Conservation (phyloP, 1,140 invertebrate species). For the Lordiphosa collinella region DNA sequence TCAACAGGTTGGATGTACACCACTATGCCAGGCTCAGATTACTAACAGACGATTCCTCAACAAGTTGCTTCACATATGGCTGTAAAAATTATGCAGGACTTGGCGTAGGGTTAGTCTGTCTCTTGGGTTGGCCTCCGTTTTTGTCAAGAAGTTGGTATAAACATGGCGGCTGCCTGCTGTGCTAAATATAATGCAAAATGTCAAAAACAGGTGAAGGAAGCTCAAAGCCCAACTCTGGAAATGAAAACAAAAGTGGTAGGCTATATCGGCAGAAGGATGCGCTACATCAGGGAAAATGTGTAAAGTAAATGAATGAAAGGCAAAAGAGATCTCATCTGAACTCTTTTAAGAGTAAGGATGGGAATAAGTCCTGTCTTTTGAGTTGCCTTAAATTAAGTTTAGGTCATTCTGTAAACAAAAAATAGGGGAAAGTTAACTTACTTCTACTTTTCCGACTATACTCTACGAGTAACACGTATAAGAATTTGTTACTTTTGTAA, state of each 20-base stretch:
- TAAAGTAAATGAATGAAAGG: not conserved
- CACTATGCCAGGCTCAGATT: conserved; percentile 50
- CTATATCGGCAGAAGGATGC: not conserved
- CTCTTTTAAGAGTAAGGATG: too few relatives aligned
- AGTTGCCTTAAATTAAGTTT: too few relatives aligned
- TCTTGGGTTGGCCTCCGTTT: not conserved
- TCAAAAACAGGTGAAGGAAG: conserved; percentile 66
- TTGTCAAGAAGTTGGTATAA: conserved; percentile 20
- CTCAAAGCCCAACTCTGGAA: conserved; percentile 18
- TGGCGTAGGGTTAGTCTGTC: not conserved
- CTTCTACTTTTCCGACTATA: too few relatives aligned
- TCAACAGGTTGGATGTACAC: conserved; percentile 58
- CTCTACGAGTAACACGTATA: too few relatives aligned
- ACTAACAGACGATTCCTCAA: conserved; percentile 33
- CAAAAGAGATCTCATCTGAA: too few relatives aligned
- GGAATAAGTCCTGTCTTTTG: too few relatives aligned
- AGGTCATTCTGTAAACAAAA: too few relatives aligned
- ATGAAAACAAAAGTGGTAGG: not conserved
- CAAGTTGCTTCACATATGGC: conserved; percentile 28
- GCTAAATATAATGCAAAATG: conserved; percentile 63
- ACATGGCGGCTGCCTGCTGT: conserved; percentile 67
- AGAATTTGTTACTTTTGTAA: too few relatives aligned
- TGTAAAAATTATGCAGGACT: not conserved
- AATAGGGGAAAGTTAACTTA: too few relatives aligned
- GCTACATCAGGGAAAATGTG: not conserved